Conservation (phyloP, 2,113 vertebrate species). For the Lanius ludovicianus region DNA sequence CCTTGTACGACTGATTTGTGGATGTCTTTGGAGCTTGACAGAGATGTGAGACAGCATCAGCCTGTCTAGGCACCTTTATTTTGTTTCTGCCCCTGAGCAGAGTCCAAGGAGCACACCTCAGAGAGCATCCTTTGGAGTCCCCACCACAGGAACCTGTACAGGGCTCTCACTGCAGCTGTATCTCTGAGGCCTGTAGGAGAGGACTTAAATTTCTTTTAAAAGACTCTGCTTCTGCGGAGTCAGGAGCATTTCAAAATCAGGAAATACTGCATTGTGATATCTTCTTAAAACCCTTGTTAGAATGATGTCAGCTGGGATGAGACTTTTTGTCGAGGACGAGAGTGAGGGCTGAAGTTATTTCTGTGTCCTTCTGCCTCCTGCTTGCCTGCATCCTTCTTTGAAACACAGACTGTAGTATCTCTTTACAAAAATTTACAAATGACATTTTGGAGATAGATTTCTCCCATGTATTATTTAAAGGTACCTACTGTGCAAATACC, state of each 20-base stretch:
- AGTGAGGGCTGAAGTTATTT: not conserved
- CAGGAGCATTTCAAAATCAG: not conserved
- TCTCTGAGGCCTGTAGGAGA: not conserved
- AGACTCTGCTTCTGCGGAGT: not conserved
- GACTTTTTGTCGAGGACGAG: not conserved
- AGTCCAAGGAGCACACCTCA: not conserved
- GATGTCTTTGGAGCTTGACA: not conserved
- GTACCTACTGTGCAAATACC: not conserved
- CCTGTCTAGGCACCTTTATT: not conserved
- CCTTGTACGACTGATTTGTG: not conserved
- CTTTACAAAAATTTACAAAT: not conserved
- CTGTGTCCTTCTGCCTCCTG: not conserved
- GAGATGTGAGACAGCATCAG: not conserved
- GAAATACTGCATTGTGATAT: not conserved
- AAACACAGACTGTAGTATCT: not conserved
- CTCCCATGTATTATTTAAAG: not conserved
- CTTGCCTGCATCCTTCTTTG: not conserved
- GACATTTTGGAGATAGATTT: not conserved
- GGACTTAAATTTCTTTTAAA: not conserved
- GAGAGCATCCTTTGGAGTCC: not conserved
- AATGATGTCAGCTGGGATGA: not conserved
- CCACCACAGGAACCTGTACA: not conserved
- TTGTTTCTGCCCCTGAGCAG: not conserved
- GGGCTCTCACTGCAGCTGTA: fast-evolving
- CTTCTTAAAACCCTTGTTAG: conserved; percentile 8